A percentile compares a stretch with the other conserved stretches of the same genome.
These are phyloP conservation scores for Brenthis hecate DNA, from an alignment of 2,888 invertebrate species.

Conservation along the genomic window DNA sequence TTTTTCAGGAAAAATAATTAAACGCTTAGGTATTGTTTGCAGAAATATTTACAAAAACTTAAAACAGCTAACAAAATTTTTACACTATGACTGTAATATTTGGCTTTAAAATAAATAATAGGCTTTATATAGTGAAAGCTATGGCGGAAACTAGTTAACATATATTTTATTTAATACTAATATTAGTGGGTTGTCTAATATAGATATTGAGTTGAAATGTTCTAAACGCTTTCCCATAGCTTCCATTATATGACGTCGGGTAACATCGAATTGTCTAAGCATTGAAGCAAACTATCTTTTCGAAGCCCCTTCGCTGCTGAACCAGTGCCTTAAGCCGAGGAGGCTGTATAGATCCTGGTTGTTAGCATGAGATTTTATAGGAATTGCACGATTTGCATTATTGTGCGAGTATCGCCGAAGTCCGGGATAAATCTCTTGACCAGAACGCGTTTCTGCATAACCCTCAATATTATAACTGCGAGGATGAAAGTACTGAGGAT, in stretches of 20 bases:
- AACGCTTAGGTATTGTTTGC: slow-evolving; percentile 66
- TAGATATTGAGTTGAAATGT: slow-evolving; percentile 27
- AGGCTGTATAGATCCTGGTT: slow-evolving; percentile 75
- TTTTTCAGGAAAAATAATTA: slow-evolving; percentile 57
- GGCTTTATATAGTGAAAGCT: slow-evolving; percentile 78
- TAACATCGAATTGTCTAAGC: slow-evolving; percentile 76
- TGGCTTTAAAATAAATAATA: slow-evolving; percentile 82
- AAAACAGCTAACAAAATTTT: slow-evolving; percentile 70
- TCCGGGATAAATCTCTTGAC: slow-evolving; percentile 58
- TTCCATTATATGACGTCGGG: slow-evolving; percentile 79
- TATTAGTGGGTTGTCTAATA: slow-evolving; percentile 43
- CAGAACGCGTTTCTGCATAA: slow-evolving; percentile 51
- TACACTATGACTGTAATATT: slow-evolving; percentile 82
- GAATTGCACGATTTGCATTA: slow-evolving; percentile 55
- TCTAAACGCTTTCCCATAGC: slow-evolving; percentile 59
- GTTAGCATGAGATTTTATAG: slow-evolving; percentile 56
- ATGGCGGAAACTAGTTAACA: slow-evolving; percentile 50
- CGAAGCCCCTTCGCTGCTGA: slow-evolving; percentile 72
- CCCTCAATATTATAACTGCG: slow-evolving; percentile 54
- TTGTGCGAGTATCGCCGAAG: slow-evolving; percentile 61
- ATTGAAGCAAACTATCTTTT: slow-evolving; percentile 70
- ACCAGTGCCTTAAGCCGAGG: slow-evolving; percentile 76
- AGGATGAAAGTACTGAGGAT: slow-evolving; percentile 65
- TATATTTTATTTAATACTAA: slow-evolving; percentile 32
- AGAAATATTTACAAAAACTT: slow-evolving; percentile 77